A percentile compares a stretch with the other conserved stretches of the same genome.
Conservation (phyloP, 2,797 vertebrate species). For the Neopelma chrysocephalum region DNA sequence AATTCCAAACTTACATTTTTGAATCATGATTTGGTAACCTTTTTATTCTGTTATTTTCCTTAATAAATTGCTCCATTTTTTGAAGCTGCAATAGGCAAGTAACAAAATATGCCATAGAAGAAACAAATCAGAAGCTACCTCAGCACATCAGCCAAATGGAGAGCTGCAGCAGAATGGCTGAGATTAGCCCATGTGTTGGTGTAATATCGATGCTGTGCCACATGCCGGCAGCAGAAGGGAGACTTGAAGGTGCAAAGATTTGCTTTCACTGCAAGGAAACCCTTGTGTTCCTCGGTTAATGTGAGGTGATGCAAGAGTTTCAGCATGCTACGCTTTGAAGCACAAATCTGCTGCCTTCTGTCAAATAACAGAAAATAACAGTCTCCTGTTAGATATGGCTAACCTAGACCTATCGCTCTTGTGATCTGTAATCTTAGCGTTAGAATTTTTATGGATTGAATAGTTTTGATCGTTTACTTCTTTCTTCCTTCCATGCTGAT, state of each 20-base stretch:
- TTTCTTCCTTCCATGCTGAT: not conserved
- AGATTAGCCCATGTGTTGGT: not conserved
- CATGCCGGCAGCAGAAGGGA: rapidly evolving
- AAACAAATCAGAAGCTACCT: not conserved
- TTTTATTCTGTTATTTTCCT: not conserved
- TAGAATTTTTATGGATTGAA: not conserved
- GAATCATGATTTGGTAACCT: not conserved
- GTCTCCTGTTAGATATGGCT: not conserved
- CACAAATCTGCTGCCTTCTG: not conserved
- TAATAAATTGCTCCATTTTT: not conserved
- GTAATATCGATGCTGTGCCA: not conserved
- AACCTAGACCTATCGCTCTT: not conserved
- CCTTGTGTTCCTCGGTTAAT: not conserved
- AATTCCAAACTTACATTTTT: not conserved
- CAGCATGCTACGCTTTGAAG: not conserved
- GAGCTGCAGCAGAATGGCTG: not conserved
- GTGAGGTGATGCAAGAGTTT: not conserved
- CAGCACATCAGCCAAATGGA: not conserved
- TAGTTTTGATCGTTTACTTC: not conserved
- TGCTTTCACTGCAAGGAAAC: not conserved
- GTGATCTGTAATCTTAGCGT: not conserved
- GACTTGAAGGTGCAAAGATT: not conserved
- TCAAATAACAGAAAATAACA: not conserved
- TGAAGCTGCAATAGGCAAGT: not conserved
- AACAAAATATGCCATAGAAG: not conserved